Evolutionary conservation across 2,888 invertebrate genomes (phyloP), one percentile per base, ranked within the genome.

Genomic region (Galeopsomyia nigrocyanea): DNA sequence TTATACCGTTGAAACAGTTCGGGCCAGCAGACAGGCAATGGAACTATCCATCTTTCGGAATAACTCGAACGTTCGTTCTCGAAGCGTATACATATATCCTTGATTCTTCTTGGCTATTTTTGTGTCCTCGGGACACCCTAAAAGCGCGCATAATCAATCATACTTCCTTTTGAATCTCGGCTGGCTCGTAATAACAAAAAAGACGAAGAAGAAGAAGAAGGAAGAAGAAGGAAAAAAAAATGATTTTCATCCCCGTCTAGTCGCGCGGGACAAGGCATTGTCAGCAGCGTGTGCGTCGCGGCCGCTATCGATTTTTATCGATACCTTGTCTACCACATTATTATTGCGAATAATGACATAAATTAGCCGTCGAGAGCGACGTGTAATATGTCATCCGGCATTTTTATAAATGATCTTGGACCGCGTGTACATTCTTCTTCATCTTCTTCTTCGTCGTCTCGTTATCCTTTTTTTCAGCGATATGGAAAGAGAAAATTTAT

Each of bases 81-180:
- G 60, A 69, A 75, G 69, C 53, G 62, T 5, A n/a, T 26, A 31
- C 64, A 39, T 51, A 47, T 46, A 47, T 64, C 60, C 57, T 19
- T 57, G 60, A 58, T 58, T 68, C 64, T 64, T 49, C 56, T 47
- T 39, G 58, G 31, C 64, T 67, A 72, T 75, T 72, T 75, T 69
- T 66, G 69, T 68, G 61, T 62, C 68, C 47, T 56, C 64, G 66
- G 39, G 50, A 56, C 26, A 26, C 53, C 67, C 66, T 65, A 66
- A 75, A 75, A 62, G 66, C 60, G 66, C 64, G 67, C 50, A 72
- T 60, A 57, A 75, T 75, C 67, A 75, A 72, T 75, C 70, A 72
- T 72, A 67, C 39, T 47, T 67, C 19, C 64, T 63, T 67, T 74
- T 68, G 74, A 70, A 64, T 68, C 64, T 67, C 63, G 67, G 51